Conservation (phyloP, 2,797 vertebrate genomes). For the Craterocephalus amniculus region DNA sequence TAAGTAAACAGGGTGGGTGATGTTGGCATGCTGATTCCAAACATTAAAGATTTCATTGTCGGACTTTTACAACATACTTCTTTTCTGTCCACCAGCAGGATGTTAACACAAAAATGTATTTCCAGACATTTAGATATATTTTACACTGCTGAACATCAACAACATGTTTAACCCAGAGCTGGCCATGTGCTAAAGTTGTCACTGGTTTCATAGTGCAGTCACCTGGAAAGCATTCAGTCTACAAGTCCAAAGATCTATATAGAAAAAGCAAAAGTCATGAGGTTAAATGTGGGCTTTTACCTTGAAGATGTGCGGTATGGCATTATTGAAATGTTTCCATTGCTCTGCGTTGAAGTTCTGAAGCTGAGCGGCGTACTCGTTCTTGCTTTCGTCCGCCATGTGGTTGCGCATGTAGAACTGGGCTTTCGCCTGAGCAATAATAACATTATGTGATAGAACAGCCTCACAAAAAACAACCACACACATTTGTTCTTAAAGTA, state of each 20-base stretch:
- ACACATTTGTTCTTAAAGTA: neutral
- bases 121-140: too few species aligned
- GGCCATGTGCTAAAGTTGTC: neutral
- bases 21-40: neutral
- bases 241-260: neutral
- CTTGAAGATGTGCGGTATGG: conserved; percentile 98
- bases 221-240: too few species aligned
- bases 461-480: neutral
- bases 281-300: conserved; percentile 71
- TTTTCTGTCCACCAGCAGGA: neutral
- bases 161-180: neutral
- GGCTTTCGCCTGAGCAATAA: conserved; percentile 87
- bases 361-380: conserved; percentile 96
- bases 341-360: conserved; percentile 97
- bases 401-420: conserved; percentile 95
- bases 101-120: neutral
- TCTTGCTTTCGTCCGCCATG: conserved; percentile 97
- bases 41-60: neutral
- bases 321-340: conserved; percentile 95
- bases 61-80: neutral
- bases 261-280: too few species aligned
- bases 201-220: too few species aligned
- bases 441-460: neutral
- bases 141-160: too few species aligned
- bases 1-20: neutral